Evolutionary conservation across 2,888 invertebrate genomes (phyloP), one percentile per base, ranked within the genome.

Genomic region (Campopleginae sp.): DNA sequence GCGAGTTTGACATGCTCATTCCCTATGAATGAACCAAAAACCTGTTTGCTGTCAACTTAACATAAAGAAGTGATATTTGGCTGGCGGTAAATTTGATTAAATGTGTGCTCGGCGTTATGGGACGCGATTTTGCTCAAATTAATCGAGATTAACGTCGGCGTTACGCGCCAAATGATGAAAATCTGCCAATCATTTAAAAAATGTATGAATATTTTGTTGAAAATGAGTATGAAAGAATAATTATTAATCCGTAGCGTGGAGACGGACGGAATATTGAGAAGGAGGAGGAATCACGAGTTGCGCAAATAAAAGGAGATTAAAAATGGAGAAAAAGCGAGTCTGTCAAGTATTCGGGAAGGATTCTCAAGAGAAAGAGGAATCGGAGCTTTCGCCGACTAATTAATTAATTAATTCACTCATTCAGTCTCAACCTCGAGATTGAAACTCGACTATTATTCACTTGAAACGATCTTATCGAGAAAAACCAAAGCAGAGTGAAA

Each of bases 321-420:
- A 80, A 81, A 71, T 48, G 1, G 48, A 48, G 27, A 51, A 42
- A 33, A 84, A 38, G 61, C 27, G 48, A 27, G 12, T 12, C 51
- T 10, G 46, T 71, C 58, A 42, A 58, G 70, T 70, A 14, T 74
- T 42, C 65, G 33, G 17, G 10, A 44, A 42, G 19, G 54, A 65
- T 71, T 66, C 74, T 46, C 82, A 58, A 70, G 63, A 51, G 71
- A 44, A 61, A 46, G 48, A 48, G 51, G 42, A 51, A 63, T 12
- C 31, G 58, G 42, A 38, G 31, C 48, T 63, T 58, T 79, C 38
- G 68, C 44, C 78, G 54, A 23, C 63, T 65, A 75, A 81, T 86
- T 81, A 81, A 77, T 80, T 78, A 85, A 85, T 65, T 77, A 84
- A 85, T 65, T 80, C 68, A 76, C 66, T 66, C 48, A 76, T 66